A percentile compares a stretch with the other conserved stretches of the same genome.
Evolutionary conservation across 2,797 vertebrate species (phyloP).

Genomic region (Macrochelys suwanniensis): DNA sequence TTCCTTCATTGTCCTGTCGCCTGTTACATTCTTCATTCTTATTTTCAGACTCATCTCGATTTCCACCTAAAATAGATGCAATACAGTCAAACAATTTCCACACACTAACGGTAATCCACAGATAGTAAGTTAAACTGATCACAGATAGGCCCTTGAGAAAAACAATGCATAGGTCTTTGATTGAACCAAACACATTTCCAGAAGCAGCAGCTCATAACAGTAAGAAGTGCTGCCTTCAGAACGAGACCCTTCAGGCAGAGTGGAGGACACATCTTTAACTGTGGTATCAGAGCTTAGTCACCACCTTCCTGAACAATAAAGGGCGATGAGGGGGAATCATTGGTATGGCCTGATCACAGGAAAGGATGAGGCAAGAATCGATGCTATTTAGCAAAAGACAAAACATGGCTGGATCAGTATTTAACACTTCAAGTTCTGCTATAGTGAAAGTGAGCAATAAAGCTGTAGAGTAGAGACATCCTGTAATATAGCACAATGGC

Average conservation of each 20-base stretch:
- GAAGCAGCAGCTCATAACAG: background rate
- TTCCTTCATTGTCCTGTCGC: background rate
- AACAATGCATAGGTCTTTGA: background rate
- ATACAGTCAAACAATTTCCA: background rate
- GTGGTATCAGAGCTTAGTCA: background rate
- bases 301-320: background rate
- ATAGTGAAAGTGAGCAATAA: background rate
- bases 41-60: background rate
- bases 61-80: background rate
- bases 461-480: background rate
- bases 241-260: background rate
- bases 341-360: background rate
- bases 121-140: background rate
- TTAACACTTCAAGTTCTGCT: background rate
- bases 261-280: background rate
- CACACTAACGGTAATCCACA: accelerated
- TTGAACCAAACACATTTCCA: background rate
- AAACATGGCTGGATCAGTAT: background rate
- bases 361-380: background rate
- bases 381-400: background rate
- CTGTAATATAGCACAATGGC: accelerated
- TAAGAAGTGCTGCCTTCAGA: accelerated
- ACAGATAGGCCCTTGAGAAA: background rate
- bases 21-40: accelerated
- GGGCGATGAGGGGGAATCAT: background rate